A percentile compares a stretch with the other conserved stretches of the same genome.
These are phyloP conservation scores for Megatriorchis doriae DNA, from an alignment of 2,113 vertebrate genomes.

Conservation along the genomic window DNA sequence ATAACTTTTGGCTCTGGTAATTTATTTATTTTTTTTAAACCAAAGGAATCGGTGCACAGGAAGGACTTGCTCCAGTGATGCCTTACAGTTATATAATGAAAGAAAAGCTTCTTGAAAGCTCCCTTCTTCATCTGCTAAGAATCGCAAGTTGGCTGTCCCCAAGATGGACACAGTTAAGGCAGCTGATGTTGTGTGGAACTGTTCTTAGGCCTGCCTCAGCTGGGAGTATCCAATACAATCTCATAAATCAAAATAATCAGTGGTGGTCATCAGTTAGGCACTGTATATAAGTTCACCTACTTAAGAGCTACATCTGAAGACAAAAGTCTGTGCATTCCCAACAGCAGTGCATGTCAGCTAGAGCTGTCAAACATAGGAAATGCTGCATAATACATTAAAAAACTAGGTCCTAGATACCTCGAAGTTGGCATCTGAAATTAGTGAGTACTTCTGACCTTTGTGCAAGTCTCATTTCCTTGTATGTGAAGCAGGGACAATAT, in stretches of 20 bases:
- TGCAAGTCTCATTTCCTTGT: neutral
- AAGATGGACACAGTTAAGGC: neutral
- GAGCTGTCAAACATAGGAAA: neutral
- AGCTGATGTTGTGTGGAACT: neutral
- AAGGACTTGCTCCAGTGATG: neutral
- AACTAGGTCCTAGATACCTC: neutral
- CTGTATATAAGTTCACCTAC: neutral
- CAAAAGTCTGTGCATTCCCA: neutral
- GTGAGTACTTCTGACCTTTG: neutral
- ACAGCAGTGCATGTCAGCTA: neutral
- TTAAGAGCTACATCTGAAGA: neutral
- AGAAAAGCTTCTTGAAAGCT: neutral
- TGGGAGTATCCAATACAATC: neutral
- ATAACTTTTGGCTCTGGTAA: neutral
- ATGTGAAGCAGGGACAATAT: neutral
- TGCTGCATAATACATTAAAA: neutral
- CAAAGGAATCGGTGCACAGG: neutral
- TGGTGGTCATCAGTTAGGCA: fast-evolving
- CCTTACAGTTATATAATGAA: neutral
- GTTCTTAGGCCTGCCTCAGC: neutral
- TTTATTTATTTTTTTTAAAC: neutral
- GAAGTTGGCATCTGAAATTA: neutral
- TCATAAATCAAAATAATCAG: neutral
- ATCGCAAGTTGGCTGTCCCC: neutral
- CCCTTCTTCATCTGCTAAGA: neutral